Evolutionary conservation across 2,113 vertebrate species (phyloP), one percentile per base, ranked within the genome.

Genomic region (Daboia siamensis): DNA sequence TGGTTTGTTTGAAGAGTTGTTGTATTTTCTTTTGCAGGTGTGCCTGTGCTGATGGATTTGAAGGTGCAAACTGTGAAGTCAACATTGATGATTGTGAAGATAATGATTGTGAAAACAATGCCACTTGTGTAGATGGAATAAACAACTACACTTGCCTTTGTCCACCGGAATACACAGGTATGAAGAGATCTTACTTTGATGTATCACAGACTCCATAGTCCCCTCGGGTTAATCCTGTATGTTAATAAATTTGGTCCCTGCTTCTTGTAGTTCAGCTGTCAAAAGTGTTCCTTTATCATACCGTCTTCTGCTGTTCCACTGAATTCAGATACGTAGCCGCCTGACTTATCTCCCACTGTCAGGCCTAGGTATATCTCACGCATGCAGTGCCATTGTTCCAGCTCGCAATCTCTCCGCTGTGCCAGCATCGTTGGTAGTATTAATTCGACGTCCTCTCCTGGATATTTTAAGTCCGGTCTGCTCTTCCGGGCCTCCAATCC

Each of bases 81-180:
- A 99, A 99, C 95, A 97, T 99, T n/a, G 99, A 99, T 86, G 99
- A 99, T 95, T 99, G 99, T 93, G 99, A 99, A 96, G 99, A 99
- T 93, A 99, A 99, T 89, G 99, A 99, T 97, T 99, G 99, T 94
- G 99, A 99, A 96, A 99, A 99, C 97, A 99, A 99, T 96, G 98
- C 99, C 57, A 99, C 99, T 4, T 99, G 99, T 44, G 96, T 99
- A 0, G 99, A 99, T 94, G 99, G 99, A 64, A 98, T 99, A 97
- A 99, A 99, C 97, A 99, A 99, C 97, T 99, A 99, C 95, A 99
- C 99, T 0, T 99, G 99, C 96, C 98, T 99, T 94, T 99, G 99
- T 95, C 98, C 98, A 29, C 98, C 98, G 85, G 99, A 99, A 96
- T 99, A 99, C 95, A 99, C 99, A 98, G 99, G 99, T 99, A 98